Percentiles rank a stretch among this genome's conserved stretches.
Conservation (phyloP, 2,113 vertebrate genomes). For the Gasterosteus nipponicus region DNA sequence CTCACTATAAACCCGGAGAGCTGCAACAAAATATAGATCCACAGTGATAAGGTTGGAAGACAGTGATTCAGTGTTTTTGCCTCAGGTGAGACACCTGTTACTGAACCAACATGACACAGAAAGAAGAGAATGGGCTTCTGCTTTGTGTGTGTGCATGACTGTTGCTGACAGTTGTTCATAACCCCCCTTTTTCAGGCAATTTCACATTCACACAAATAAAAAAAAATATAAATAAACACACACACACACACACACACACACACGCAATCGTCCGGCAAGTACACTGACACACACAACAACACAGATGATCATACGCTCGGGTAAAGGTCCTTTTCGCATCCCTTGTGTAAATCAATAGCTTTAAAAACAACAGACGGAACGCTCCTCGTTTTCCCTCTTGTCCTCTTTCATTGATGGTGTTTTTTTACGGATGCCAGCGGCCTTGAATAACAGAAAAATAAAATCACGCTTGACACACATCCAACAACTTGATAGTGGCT, state of each 20-base stretch:
- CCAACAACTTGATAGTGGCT: conserved; percentile 18
- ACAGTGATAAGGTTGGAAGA: conserved; percentile 52
- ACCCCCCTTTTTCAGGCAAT: conserved; percentile 14
- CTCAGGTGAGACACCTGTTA: conserved; percentile 76
- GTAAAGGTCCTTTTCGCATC: conserved; percentile 46
- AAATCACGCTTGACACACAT: conserved; percentile 32
- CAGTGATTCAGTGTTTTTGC: conserved; percentile 64
- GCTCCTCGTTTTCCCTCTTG: conserved; percentile 17
- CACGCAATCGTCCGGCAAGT: conserved; percentile 25
- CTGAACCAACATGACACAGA: conserved; percentile 67
- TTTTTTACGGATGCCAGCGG: conserved; percentile 46
- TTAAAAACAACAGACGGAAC: conserved; percentile 29
- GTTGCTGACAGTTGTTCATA: conserved; percentile 49
- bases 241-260: neutral
- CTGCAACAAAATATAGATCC: conserved; percentile 51
- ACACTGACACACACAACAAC: conserved; percentile 15
- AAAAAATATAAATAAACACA: conserved; percentile 10
- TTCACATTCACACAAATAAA: conserved; percentile 21
- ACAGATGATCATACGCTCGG: conserved; percentile 36
- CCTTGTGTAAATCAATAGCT: conserved; percentile 59
- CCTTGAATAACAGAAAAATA: conserved; percentile 56
- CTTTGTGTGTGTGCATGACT: conserved; percentile 54
- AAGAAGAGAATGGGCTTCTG: conserved; percentile 57
- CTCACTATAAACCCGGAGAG: conserved; percentile 33
- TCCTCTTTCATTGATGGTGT: conserved; percentile 35